Conservation (phyloP, 92 coral and sea anemone genomes). For the Meandrina meandrites region DNA sequence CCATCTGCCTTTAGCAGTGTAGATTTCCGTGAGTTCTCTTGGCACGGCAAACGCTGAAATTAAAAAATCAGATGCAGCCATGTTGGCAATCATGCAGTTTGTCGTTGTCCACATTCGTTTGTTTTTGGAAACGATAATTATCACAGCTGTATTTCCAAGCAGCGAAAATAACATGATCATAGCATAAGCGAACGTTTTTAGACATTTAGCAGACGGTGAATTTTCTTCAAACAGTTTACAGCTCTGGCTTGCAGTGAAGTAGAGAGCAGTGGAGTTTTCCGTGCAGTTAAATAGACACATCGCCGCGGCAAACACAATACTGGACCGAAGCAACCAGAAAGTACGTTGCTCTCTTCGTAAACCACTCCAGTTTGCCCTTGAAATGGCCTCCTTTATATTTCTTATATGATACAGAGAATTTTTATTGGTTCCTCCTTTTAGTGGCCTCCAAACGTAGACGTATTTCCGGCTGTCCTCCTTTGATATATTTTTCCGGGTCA, state of each 20-base stretch:
- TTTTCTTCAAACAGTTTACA: background rate
- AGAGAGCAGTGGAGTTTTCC: background rate
- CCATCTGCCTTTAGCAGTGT: conserved; percentile 44
- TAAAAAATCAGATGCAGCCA: conserved; percentile 45
- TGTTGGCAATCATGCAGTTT: conserved; percentile 50
- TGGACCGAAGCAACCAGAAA: background rate
- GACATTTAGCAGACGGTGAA: background rate
- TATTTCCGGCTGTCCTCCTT: no score
- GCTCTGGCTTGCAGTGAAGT: background rate
- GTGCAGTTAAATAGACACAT: conserved; percentile 2
- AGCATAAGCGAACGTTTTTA: conserved; percentile 25
- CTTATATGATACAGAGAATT: no score
- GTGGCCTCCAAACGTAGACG: no score
- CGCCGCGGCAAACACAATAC: background rate
- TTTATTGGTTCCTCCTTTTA: no score
- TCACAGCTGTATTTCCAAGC: conserved; percentile 42
- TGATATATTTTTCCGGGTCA: no score
- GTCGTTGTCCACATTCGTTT: conserved; percentile 51
- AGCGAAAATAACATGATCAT: conserved; percentile 38
- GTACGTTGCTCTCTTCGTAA: background rate
- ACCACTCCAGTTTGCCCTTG: no score
- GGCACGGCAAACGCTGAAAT: conserved; percentile 45
- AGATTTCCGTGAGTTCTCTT: conserved; percentile 37
- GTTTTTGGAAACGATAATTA: conserved; percentile 42
- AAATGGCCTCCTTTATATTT: no score